Percentiles rank a stretch among this genome's conserved stretches.
These are phyloP conservation scores for Tetragonisca angustula DNA, from an alignment of 2,888 invertebrate species.

Conservation along the genomic window DNA sequence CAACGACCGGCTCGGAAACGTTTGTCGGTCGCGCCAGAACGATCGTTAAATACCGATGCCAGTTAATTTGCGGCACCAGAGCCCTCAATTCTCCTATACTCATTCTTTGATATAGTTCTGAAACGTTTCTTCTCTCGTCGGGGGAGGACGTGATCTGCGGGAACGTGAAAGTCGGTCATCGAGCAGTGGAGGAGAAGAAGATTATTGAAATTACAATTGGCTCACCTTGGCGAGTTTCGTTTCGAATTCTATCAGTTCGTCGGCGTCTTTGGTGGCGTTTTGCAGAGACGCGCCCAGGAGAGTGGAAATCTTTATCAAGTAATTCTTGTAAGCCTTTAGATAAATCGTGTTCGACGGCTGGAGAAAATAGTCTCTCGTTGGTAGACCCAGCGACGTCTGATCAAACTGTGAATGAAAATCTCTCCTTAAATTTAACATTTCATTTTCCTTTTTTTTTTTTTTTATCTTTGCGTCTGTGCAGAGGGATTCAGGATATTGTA, in stretches of 20 bases:
- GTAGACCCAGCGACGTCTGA: slow-evolving; percentile 90
- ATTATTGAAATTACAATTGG: background rate
- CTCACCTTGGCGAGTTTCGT: slow-evolving; percentile 88
- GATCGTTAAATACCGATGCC: slow-evolving; percentile 89
- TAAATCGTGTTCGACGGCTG: slow-evolving; percentile 89
- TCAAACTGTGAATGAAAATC: slow-evolving; percentile 89
- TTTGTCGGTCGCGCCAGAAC: slow-evolving; percentile 88
- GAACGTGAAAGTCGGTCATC: slow-evolving; percentile 1
- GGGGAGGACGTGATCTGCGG: slow-evolving; percentile 90
- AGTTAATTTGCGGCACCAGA: slow-evolving; percentile 89
- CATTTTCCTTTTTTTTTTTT: background rate
- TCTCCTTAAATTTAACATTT: background rate
- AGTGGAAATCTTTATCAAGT: slow-evolving; percentile 89
- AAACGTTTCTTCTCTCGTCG: slow-evolving; percentile 92
- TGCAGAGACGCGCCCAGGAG: slow-evolving; percentile 89
- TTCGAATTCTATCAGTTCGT: slow-evolving; percentile 92
- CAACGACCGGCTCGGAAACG: slow-evolving; percentile 88
- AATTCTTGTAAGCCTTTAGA: slow-evolving; percentile 91
- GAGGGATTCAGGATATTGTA: background rate
- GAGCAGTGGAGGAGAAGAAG: background rate
- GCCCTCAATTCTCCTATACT: slow-evolving; percentile 88
- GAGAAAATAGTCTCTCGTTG: slow-evolving; percentile 91
- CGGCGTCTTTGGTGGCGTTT: slow-evolving; percentile 88
- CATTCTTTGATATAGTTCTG: slow-evolving; percentile 92
- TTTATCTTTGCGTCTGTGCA: background rate